Evolutionary conservation across 2,113 vertebrate genomes (phyloP).

Genomic region (Polyodon spathula): DNA sequence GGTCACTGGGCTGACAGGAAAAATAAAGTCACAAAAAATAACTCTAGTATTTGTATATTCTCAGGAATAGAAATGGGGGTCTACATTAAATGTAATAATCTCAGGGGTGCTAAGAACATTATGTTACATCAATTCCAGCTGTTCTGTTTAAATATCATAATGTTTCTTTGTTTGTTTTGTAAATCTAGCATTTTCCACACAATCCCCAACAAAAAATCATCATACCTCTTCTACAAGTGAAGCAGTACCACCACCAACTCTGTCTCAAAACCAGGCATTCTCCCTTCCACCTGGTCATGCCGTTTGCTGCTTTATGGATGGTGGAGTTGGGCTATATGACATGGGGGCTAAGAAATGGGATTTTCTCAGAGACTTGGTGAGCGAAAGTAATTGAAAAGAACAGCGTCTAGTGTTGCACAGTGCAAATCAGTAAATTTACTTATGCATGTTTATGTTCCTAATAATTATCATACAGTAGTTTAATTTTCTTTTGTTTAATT

Average conservation of each 20-base stretch:
- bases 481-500: no score
- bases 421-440: neutral
- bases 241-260: slow-evolving; percentile 77
- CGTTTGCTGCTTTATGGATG: slow-evolving; percentile 95
- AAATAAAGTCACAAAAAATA: no score
- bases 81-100: no score
- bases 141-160: neutral
- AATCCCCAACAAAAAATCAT: slow-evolving; percentile 68
- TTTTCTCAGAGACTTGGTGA: slow-evolving; percentile 92
- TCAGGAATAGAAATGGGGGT: no score
- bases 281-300: slow-evolving; percentile 86
- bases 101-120: no score
- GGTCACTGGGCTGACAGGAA: no score
- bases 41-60: no score
- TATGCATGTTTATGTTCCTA: no score
- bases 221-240: slow-evolving; percentile 92
- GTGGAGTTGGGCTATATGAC: slow-evolving; percentile 90
- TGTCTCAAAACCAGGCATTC: slow-evolving; percentile 81
- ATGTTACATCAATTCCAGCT: no score
- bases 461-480: no score
- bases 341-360: slow-evolving; percentile 95
- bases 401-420: neutral
- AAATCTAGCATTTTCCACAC: slow-evolving; percentile 56
- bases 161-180: slow-evolving; percentile 3
- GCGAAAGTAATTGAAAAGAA: slow-evolving; percentile 15